Evolutionary conservation across 2,113 vertebrate genomes (phyloP).

Genomic region (Calypte anna): DNA sequence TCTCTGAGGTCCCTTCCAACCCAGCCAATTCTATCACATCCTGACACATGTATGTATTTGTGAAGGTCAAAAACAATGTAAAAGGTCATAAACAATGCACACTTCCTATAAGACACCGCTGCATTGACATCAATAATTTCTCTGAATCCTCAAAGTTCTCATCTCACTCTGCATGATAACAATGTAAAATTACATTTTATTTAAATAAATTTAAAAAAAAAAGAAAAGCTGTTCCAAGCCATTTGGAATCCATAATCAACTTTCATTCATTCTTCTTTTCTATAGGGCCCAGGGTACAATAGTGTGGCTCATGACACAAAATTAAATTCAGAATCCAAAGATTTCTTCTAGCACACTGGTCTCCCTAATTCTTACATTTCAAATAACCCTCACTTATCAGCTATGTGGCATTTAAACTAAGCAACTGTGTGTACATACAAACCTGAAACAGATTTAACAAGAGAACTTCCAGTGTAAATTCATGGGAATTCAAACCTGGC

Average conservation of each 20-base stretch:
- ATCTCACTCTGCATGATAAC: not conserved
- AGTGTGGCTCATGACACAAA: not conserved
- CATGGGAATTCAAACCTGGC: not conserved
- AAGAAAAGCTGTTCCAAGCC: not conserved
- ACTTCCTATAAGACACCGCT: not conserved
- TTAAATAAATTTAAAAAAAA: not conserved
- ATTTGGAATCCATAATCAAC: not conserved
- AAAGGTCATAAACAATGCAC: not conserved
- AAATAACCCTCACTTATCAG: not conserved
- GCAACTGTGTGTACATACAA: not conserved
- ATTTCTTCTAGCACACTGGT: not conserved
- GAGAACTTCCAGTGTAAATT: not conserved
- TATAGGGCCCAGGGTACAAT: not conserved
- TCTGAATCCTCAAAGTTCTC: not conserved
- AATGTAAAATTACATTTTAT: not conserved
- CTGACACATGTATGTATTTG: not conserved
- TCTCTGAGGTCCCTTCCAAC: too few relatives aligned
- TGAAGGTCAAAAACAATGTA: not conserved
- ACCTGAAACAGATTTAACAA: not conserved
- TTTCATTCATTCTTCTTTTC: not conserved
- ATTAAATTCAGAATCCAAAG: not conserved
- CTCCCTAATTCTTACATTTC: not conserved
- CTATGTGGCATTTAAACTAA: not conserved
- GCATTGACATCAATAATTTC: not conserved
- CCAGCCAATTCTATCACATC: too few relatives aligned